Evolutionary conservation across 2,797 vertebrate genomes (phyloP).

Genomic region (Champsocephalus gunnari): DNA sequence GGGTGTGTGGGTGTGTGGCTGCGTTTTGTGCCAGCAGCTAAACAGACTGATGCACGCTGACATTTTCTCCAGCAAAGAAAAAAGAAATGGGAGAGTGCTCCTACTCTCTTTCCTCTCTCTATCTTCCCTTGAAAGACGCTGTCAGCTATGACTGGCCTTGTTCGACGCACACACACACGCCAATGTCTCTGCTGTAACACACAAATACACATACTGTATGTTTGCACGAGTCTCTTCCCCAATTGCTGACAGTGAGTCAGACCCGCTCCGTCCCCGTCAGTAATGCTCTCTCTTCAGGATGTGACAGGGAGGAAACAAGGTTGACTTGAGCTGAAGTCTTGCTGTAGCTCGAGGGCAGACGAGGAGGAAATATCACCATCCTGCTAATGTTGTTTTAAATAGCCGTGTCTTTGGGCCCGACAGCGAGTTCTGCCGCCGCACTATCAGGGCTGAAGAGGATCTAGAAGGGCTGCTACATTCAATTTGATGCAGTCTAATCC

Average conservation of each 20-base stretch:
- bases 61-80: conserved; percentile 76
- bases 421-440: conserved; percentile 10
- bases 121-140: conserved; percentile 65
- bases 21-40: conserved; percentile 73
- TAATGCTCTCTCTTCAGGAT: conserved; percentile 40
- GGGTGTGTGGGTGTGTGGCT: conserved; percentile 64
- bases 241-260: conserved; percentile 61
- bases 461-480: conserved; percentile 33
- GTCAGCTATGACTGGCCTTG: conserved; percentile 73
- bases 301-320: conserved; percentile 67
- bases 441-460: conserved; percentile 39
- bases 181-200: conserved; percentile 23
- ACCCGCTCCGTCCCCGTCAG: conserved; percentile 61
- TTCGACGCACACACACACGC: conserved; percentile 35
- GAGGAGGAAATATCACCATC: conserved; percentile 61
- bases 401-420: conserved; percentile 56
- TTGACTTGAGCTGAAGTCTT: conserved; percentile 52
- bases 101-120: conserved; percentile 30
- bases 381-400: conserved; percentile 70
- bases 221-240: conserved; percentile 30
- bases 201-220: conserved; percentile 29
- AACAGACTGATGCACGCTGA: conserved; percentile 83
- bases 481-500: conserved; percentile 54
- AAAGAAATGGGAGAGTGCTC: conserved; percentile 51
- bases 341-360: conserved; percentile 58